Percentiles rank a stretch among this genome's conserved stretches.
phyloP scores from a whole-genome alignment of 2,113 vertebrate species.

The Tamias sibiricus region DNA sequence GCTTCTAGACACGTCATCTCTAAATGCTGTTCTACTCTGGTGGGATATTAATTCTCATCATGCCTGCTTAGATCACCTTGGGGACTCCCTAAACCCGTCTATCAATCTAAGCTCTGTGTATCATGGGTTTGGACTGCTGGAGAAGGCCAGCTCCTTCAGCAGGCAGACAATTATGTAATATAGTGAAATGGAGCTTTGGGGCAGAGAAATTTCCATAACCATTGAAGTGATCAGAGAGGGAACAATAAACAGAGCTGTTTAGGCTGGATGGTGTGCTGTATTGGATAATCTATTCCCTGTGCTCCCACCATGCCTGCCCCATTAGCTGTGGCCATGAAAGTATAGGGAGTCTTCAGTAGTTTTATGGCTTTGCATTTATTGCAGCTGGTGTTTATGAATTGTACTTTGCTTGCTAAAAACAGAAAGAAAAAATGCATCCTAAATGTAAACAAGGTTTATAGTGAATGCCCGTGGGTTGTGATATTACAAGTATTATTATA shows the following conservation, averaged over 20 bases:
- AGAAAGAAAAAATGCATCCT: neutral
- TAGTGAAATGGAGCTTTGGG: conserved; percentile 62
- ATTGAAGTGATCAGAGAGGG: conserved; percentile 67
- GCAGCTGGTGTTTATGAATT: conserved; percentile 39
- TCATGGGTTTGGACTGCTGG: neutral
- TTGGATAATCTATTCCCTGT: conserved; percentile 45
- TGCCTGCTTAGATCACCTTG: neutral
- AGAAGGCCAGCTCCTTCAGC: conserved; percentile 10
- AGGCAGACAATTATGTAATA: conserved; percentile 65
- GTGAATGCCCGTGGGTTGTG: neutral
- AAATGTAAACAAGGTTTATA: conserved; percentile 50
- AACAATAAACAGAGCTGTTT: conserved; percentile 54
- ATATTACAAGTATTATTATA: neutral
- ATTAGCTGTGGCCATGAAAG: conserved; percentile 66
- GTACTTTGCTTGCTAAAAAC: conserved; percentile 51
- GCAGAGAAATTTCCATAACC: conserved; percentile 54
- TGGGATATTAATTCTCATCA: conserved; percentile 27
- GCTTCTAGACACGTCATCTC: conserved; percentile 23
- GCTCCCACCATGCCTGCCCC: conserved; percentile 47
- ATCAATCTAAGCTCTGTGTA: conserved; percentile 34
- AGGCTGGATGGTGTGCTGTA: neutral
- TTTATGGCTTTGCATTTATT: conserved; percentile 48
- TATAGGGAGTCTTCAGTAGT: conserved; percentile 39
- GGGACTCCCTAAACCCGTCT: neutral
- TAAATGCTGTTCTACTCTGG: neutral